Evolutionary conservation across 2,113 vertebrate species (phyloP), one percentile per base, ranked within the genome.

Genomic region (Lagenorhynchus albirostris): DNA sequence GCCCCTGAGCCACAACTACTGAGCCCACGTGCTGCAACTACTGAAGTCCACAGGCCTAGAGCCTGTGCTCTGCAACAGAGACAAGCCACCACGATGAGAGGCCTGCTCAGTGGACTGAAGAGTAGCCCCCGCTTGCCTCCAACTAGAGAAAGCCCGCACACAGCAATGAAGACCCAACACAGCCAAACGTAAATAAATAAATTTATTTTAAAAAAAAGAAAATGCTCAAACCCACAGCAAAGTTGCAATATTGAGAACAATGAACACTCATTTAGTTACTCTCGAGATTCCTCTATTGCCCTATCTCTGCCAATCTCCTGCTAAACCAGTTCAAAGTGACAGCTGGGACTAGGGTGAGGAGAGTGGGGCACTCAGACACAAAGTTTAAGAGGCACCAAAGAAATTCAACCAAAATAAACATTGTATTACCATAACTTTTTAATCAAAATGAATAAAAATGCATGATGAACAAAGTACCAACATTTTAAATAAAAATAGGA

Each of bases 401-500:
- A 50, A 15, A 58, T 20, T 65, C 65, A 68, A 8, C 7, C 58
- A 62, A 50, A 38, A 82, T 53, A 84, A 76, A 68, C 38, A 17
- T 83, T 83, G 36, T 47, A 15, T 26, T 63, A 44, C 44, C 25
- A 20, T 73, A 29, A 31, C 63, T 50, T 79, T 31, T 2, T 1
- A 67, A 83, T 79, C 5, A 68, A 53, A 60, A 76, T 67, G n/a
- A 63, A 63, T 25, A 6, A 60, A 83, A 89, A 63, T 41, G 5
- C 20, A 89, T 33, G 3, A 67, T 60, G 26, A 77, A 55, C 21
- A 84, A 89, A 89, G 71, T 31, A 44, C 50, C 86, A 65, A 36
- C 63, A 62, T 70, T 96, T 93, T 70, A 47, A 63, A 85, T 63
- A 89, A 71, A 84, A 60, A 21, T 62, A 6, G 20, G 23, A 58